These are phyloP conservation scores for Rhamnusium bicolor DNA, from an alignment of 2,888 invertebrate genomes.

Conservation along the genomic window DNA sequence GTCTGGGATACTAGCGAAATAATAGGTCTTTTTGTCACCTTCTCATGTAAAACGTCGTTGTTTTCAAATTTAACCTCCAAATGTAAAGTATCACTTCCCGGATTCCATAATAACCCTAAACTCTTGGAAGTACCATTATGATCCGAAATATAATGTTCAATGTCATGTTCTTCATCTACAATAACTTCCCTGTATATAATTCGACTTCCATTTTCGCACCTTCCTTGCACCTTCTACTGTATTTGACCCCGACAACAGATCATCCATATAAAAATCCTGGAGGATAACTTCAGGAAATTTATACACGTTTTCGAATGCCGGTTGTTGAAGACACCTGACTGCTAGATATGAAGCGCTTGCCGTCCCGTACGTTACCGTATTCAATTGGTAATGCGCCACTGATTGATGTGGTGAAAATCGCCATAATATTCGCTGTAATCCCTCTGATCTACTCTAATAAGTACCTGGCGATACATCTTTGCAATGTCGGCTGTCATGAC, in stretches of 20 bases:
- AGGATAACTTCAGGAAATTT: neutral
- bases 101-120: neutral
- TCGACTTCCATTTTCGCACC: neutral
- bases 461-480: constrained; percentile 29
- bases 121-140: neutral
- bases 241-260: neutral
- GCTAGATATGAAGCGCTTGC: neutral
- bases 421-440: constrained; percentile 30
- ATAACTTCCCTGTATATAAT: neutral
- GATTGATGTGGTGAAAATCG: neutral
- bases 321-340: neutral
- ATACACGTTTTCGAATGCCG: neutral
- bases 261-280: neutral
- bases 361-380: neutral
- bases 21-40: neutral
- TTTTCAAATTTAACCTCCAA: neutral
- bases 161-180: neutral
- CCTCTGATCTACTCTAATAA: constrained; percentile 2
- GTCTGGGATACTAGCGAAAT: neutral
- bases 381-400: neutral
- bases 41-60: neutral
- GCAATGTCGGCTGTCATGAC: constrained; percentile 18
- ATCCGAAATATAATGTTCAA: neutral
- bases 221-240: neutral
- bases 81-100: neutral